Conservation (phyloP, 2,888 invertebrate species). For the Caenorhabditis virilis region DNA sequence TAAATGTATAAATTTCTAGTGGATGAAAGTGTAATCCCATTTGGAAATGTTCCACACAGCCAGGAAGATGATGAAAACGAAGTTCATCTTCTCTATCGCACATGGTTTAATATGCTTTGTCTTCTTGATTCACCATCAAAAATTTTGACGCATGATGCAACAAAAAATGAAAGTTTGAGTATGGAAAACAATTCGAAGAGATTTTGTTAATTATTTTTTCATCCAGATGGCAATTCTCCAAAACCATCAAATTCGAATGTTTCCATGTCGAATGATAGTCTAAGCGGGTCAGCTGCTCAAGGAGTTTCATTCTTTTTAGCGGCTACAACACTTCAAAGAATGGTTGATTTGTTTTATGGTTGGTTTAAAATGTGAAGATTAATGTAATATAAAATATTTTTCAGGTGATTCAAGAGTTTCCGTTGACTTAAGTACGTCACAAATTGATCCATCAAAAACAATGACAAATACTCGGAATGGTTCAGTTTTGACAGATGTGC, state of each 20-base stretch:
- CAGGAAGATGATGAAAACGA: conserved; percentile 36
- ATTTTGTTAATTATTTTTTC: conserved; percentile 1
- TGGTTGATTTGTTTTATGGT: conserved; percentile 66
- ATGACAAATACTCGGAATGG: conserved; percentile 9
- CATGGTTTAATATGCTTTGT: conserved; percentile 50
- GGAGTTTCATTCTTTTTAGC: conserved; percentile 63
- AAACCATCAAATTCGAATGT: conserved; percentile 21
- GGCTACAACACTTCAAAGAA: conserved; percentile 52
- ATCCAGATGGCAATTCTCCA: conserved; percentile 30
- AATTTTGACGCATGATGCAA: conserved; percentile 46
- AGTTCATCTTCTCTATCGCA: conserved; percentile 41
- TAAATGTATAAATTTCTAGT: conserved; percentile 17
- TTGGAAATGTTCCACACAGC: conserved; percentile 22
- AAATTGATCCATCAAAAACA: conserved; percentile 3
- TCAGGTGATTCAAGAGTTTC: conserved; percentile 43
- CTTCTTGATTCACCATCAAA: conserved; percentile 44
- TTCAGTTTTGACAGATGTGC: conserved; percentile 20
- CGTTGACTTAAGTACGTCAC: conserved; percentile 18
- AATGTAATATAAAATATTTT: conserved; percentile 6
- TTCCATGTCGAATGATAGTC: no score
- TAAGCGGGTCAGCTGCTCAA: conserved; percentile 15
- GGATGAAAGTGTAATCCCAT: conserved; percentile 40
- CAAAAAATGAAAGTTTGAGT: conserved; percentile 41
- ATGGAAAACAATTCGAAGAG: conserved; percentile 1
- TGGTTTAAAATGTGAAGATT: no score